A percentile compares a stretch with the other conserved stretches of the same genome.
These are phyloP conservation scores for Lepidonotus clava DNA, from an alignment of 2,888 invertebrate genomes.

Conservation along the genomic window DNA sequence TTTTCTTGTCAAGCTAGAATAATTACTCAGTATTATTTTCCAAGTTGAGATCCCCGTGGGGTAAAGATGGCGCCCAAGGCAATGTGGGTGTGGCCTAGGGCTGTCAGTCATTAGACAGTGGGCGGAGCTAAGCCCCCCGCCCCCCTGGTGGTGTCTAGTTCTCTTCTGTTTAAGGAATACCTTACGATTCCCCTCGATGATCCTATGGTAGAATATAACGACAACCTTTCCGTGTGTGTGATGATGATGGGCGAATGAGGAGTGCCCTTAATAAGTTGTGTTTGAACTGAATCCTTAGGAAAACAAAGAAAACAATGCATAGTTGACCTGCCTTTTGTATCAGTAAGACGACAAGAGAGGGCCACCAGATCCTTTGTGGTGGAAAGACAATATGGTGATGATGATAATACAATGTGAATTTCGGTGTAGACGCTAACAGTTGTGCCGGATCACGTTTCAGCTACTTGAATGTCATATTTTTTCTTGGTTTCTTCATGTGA, in stretches of 20 bases:
- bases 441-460: conserved; percentile 1
- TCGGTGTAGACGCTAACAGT: conserved; percentile 13
- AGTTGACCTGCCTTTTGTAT: conserved; percentile 27
- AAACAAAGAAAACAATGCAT: not conserved
- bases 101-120: not conserved
- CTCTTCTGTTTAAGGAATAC: too few relatives aligned
- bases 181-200: not conserved
- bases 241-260: not conserved
- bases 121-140: not conserved
- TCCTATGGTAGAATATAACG: not conserved
- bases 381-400: too few relatives aligned
- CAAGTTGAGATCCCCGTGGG: not conserved
- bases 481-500: conserved; percentile 32
- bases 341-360: not conserved
- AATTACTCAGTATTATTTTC: conserved; percentile 42
- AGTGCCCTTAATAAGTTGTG: conserved; percentile 16
- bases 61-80: not conserved
- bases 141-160: not conserved
- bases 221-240: not conserved
- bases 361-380: too few relatives aligned
- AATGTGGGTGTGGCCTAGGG: conserved; percentile 2
- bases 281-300: not conserved
- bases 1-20: conserved; percentile 36
- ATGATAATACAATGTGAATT: conserved; percentile 10
- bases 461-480: conserved; percentile 36